Evolutionary conservation across 2,797 vertebrate species (phyloP), one percentile per base, ranked within the genome.

Genomic region (Alcedo atthis): DNA sequence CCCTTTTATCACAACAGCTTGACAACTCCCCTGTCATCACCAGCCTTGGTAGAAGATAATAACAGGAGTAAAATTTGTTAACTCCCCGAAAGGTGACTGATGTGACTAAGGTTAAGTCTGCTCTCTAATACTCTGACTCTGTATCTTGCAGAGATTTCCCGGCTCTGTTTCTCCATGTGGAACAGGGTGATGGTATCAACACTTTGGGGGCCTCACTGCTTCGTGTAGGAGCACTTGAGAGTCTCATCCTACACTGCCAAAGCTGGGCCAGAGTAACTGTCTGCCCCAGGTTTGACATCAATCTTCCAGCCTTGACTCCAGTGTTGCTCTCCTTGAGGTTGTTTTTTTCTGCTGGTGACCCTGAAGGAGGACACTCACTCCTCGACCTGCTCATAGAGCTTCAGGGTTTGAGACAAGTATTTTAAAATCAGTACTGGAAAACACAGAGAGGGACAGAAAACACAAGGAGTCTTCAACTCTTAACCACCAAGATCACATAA

Each of bases 1-100:
- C 81, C 86, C 89, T 95, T 95, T 95, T 89, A 96, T 95, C 94
- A 85, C 75, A 82, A 87, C 71, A 95, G 90, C 89, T 93, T 95
- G 95, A 96, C 94, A 95, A 93, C 92, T 93, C 94, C 81, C 89
- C 68, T 87, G 90, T 94, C 93, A 95, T 88, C 84, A 85, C 57
- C 51, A 89, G 89, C 66, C 68, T 63, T 58, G 57, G 92, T 15
- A 57, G 64, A 82, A 77, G 81, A 85, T 82, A 95, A 74, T 57
- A 93, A 94, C 18, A 2, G 88, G 42, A 95, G 81, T 71, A 80
- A 90, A 93, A 92, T 76, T 85, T 82, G 68, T 83, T 93, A 93
- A 79, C 33, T 89, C 77, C 69, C 76, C 2, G 12, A 85, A 75
- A 89, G 54, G 57, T 82, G 87, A 92, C 66, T 93, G 87, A 87